phyloP scores from a whole-genome alignment of 2,113 vertebrate species.

The Etia nguti region DNA sequence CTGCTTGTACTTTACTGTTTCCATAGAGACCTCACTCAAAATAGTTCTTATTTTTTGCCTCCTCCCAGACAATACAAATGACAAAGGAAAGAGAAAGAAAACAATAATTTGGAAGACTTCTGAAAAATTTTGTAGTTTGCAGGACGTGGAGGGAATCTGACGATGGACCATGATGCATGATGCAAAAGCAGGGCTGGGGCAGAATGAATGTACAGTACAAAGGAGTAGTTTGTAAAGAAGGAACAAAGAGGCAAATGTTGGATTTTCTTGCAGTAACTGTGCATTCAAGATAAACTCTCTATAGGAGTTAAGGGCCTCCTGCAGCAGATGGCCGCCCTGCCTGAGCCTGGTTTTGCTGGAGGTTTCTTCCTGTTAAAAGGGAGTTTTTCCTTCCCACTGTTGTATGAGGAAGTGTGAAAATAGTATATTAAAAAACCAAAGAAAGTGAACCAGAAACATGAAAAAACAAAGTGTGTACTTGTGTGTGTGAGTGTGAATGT shows the following conservation, averaged over 20 bases:
- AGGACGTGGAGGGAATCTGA: neutral
- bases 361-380: too few relatives aligned
- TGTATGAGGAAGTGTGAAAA: neutral
- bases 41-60: conserved; percentile 47
- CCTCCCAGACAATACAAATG: conserved; percentile 22
- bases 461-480: neutral
- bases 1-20: conserved; percentile 27
- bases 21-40: conserved; percentile 66
- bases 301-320: too few relatives aligned
- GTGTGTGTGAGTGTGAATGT: fast-evolving
- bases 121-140: neutral
- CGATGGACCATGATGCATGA: neutral
- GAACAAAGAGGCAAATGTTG: neutral
- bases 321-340: too few relatives aligned
- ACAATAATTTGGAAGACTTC: neutral
- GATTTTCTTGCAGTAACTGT: neutral
- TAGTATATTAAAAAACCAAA: neutral
- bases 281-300: neutral
- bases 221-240: neutral
- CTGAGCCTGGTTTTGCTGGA: too few relatives aligned
- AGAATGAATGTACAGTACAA: neutral
- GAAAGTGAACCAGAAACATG: neutral
- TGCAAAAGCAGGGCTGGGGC: neutral
- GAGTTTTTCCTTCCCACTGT: too few relatives aligned
- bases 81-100: neutral